Conservation (phyloP, 2,888 invertebrate genomes). For the Pecten maximus region DNA sequence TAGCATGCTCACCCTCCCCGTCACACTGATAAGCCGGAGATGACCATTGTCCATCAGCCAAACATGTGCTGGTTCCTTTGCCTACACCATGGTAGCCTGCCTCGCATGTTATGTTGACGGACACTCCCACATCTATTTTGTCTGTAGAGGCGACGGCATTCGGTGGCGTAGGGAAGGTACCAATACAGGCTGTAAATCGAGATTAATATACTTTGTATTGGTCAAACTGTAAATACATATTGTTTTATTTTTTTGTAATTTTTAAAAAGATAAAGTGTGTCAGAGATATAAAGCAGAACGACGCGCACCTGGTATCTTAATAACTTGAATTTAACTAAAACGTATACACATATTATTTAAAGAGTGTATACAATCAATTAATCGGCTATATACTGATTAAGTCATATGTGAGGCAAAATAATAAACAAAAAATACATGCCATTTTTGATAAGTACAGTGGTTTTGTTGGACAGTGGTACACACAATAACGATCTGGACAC, state of each 20-base stretch:
- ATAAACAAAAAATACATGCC: not conserved
- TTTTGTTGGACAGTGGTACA: not conserved
- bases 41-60: not conserved
- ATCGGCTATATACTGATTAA: too few relatives aligned
- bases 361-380: too few relatives aligned
- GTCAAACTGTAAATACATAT: too few relatives aligned
- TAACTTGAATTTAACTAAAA: too few relatives aligned
- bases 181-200: not conserved
- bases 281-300: too few relatives aligned
- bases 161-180: not conserved
- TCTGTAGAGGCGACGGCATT: not conserved
- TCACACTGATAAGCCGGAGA: not conserved
- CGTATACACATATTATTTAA: too few relatives aligned
- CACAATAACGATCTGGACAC: not conserved
- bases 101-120: not conserved
- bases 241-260: too few relatives aligned
- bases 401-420: too few relatives aligned
- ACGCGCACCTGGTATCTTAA: too few relatives aligned
- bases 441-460: not conserved
- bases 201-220: too few relatives aligned
- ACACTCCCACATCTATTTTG: not conserved
- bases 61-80: not conserved
- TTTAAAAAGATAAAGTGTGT: too few relatives aligned
- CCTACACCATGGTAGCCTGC: not conserved
- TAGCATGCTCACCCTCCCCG: not conserved